These are phyloP conservation scores for Misgurnus anguillicaudatus DNA, from an alignment of 2,113 vertebrate species.

Conservation along the genomic window DNA sequence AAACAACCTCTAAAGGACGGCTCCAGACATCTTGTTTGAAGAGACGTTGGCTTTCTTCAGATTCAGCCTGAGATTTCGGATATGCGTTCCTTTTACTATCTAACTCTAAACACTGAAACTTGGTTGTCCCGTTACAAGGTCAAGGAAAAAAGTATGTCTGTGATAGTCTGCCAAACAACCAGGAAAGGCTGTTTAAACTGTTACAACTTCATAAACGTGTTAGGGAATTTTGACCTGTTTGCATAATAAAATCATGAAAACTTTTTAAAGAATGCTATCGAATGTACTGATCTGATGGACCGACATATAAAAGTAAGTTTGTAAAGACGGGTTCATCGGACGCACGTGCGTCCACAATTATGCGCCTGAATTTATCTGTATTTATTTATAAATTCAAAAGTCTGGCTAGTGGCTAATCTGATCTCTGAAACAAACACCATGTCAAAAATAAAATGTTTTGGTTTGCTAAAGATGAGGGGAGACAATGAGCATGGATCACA, in stretches of 20 bases:
- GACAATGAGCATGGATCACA: too few relatives aligned
- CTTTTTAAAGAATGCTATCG: too few relatives aligned
- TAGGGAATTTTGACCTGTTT: background rate
- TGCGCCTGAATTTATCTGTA: too few relatives aligned
- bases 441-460: too few relatives aligned
- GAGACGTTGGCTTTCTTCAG: conserved; percentile 17
- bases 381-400: too few relatives aligned
- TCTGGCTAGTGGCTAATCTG: too few relatives aligned
- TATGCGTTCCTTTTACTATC: conserved; percentile 20
- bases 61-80: conserved; percentile 26
- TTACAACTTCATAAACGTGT: background rate
- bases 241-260: background rate
- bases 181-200: conserved; percentile 9
- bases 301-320: too few relatives aligned
- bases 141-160: conserved; percentile 8
- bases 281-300: too few relatives aligned
- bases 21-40: conserved; percentile 26
- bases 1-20: conserved; percentile 34
- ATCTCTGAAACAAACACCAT: too few relatives aligned
- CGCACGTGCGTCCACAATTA: too few relatives aligned
- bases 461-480: too few relatives aligned
- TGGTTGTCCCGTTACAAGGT: conserved; percentile 34
- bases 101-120: conserved; percentile 23
- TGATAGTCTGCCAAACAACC: conserved; percentile 23
- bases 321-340: too few relatives aligned